Evolutionary conservation across 2,797 vertebrate species (phyloP).

Genomic region (Valencia hispanica): DNA sequence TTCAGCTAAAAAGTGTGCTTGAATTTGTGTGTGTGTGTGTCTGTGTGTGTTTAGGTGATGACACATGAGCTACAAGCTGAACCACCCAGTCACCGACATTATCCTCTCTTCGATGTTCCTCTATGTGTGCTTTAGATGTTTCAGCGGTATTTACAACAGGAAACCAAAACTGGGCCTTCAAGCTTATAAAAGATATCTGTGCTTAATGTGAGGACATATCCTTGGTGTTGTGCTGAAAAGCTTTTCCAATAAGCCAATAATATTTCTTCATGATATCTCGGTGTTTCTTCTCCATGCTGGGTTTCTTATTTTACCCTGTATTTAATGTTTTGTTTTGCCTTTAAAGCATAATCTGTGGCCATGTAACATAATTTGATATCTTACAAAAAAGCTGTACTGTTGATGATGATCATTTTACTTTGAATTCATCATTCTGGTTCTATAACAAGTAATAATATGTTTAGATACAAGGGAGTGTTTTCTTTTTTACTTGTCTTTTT

Average conservation of each 20-base stretch:
- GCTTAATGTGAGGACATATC: constrained; percentile 27
- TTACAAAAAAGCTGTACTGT: constrained; percentile 1
- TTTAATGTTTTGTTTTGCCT: constrained; percentile 1
- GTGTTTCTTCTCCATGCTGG: neutral
- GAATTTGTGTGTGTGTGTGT: constrained; percentile 9
- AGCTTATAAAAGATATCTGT: constrained; percentile 33
- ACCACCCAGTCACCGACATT: constrained; percentile 30
- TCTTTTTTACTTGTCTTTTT: too few relatives aligned
- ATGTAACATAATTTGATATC: neutral
- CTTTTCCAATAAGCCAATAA: constrained; percentile 17
- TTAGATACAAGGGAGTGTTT: neutral
- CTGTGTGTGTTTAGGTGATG: constrained; percentile 29
- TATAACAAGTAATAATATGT: neutral
- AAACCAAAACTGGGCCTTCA: constrained; percentile 23
- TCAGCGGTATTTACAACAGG: constrained; percentile 17
- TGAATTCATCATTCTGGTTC: neutral
- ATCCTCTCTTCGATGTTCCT: constrained; percentile 24
- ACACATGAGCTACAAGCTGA: constrained; percentile 34
- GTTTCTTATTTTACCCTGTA: neutral
- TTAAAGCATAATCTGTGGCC: neutral
- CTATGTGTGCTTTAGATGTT: constrained; percentile 23
- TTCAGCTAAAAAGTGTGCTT: constrained; percentile 37
- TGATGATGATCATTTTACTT: neutral
- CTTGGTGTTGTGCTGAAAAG: constrained; percentile 27
- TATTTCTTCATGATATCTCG: constrained; percentile 7